phyloP scores from a whole-genome alignment of 2,113 vertebrate genomes.

The Fukomys damarensis region DNA sequence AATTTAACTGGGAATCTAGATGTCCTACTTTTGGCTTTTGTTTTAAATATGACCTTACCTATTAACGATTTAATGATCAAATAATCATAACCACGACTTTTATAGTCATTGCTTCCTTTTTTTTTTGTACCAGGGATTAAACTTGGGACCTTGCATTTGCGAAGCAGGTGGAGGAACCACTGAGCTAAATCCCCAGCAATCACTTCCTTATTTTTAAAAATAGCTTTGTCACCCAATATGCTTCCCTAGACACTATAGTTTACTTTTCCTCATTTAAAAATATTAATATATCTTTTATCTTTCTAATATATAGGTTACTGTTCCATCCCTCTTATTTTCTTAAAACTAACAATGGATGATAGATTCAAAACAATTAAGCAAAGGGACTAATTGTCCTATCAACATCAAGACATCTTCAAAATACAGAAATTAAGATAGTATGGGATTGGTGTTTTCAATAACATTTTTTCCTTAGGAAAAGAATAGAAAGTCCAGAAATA shows the following conservation, averaged over 20 bases:
- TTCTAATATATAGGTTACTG: not conserved
- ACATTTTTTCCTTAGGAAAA: not conserved
- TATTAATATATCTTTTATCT: not conserved
- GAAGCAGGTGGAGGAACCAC: too few relatives aligned
- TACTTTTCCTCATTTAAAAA: not conserved
- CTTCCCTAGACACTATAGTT: not conserved
- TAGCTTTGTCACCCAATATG: not conserved
- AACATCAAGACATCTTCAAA: slow-evolving; percentile 2
- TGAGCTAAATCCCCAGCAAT: too few relatives aligned
- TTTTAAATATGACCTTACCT: not conserved
- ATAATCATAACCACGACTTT: not conserved
- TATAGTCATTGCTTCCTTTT: not conserved
- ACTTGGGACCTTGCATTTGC: too few relatives aligned
- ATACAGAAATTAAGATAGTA: not conserved
- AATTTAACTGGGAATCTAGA: not conserved
- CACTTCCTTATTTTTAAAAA: not conserved
- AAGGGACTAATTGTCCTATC: not conserved
- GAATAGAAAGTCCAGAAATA: not conserved
- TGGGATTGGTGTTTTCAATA: not conserved
- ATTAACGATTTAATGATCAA: not conserved
- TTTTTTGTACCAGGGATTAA: too few relatives aligned
- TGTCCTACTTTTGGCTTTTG: not conserved
- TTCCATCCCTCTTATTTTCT: not conserved
- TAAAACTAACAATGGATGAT: not conserved
- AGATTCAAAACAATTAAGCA: slow-evolving; percentile 1